Base-by-base conservation (phyloP, 1,140 invertebrate genomes). In the Parapsyche elsis region DNA sequence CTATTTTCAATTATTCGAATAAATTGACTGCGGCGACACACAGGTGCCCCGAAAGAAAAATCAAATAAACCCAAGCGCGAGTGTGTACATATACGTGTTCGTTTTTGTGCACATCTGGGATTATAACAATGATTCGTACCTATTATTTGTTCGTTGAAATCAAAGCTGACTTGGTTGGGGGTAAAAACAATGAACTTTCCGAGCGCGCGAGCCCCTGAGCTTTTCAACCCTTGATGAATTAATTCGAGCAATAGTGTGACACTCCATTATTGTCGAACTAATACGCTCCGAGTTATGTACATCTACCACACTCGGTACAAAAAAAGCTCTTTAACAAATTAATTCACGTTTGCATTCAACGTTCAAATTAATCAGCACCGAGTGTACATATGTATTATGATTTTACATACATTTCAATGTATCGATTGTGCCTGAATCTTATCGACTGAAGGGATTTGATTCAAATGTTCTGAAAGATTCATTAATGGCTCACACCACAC, bases 141-240 rank as follows among this genome's bases (percentile, higher is more conserved):
- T 9, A 9, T 19, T 10, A 14, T 67, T 67, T 67, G 64, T 26
- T 26, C 24, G 5, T 12, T 12, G 59, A 24, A 67, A 67, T 67
- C 64, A 26, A 26, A 67, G 24, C 64, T 67, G 23, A 26, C 64
- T 67, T 67, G 59, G 59, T 67, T 67, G 64, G 64, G 64, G 73
- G 73, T 76, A 45, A 59, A 76, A 76, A 76, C 73, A 76, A 76
- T 76, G 73, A 5, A n/a, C 5, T 57, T 16, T n/a, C 16, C 19
- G 12, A n/a, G n/a, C 23, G 9, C 9, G 67, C 26, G 26, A 45
- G 14, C 10, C 38, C 46, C 73, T 76, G 9, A 38, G 53, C 14
- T 76, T 73, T 49, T 45, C 9, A 57, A 14, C 16, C 14, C 9
- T 24, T 77, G 75, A 77, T 77, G 75, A 77, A 77, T 77, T 64